phyloP scores from a whole-genome alignment of 2,797 vertebrate species.

The Champsocephalus gunnari region DNA sequence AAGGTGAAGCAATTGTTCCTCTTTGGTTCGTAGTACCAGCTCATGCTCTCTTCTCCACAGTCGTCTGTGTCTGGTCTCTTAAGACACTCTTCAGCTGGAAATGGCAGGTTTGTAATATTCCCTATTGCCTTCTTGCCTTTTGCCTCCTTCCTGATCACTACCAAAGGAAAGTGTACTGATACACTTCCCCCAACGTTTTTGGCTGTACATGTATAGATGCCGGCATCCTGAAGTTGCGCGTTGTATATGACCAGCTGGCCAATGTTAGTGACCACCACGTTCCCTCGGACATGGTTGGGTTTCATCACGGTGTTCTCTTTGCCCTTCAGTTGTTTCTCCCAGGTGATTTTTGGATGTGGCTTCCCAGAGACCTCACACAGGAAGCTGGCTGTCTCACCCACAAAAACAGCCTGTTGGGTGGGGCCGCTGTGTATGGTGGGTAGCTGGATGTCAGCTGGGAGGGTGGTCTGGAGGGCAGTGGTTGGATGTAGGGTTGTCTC shows the following conservation, averaged over 20 bases:
- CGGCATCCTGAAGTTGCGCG: constrained; percentile 90
- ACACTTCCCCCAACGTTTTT: constrained; percentile 89
- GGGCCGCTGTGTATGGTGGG: constrained; percentile 89
- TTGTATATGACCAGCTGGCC: constrained; percentile 98
- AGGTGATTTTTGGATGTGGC: constrained; percentile 93
- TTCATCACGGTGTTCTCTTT: constrained; percentile 92
- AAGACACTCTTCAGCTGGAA: constrained; percentile 91
- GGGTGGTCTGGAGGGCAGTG: constrained; percentile 89
- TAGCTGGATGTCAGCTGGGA: constrained; percentile 84
- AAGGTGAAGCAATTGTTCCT: constrained; percentile 97
- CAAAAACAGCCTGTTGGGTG: constrained; percentile 88
- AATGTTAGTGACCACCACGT: constrained; percentile 96
- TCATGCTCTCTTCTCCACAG: constrained; percentile 93
- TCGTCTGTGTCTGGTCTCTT: constrained; percentile 91
- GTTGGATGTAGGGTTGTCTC: constrained; percentile 93
- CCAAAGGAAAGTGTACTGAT: constrained; percentile 90
- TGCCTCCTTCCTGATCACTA: constrained; percentile 86
- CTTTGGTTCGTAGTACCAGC: constrained; percentile 96
- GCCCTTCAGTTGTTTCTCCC: constrained; percentile 94
- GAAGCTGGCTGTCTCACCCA: constrained; percentile 96
- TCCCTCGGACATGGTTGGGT: constrained; percentile 93
- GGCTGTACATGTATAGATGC: constrained; percentile 95
- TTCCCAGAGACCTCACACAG: constrained; percentile 94
- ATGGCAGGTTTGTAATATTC: constrained; percentile 85
- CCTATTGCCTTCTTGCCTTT: constrained; percentile 75